Evolutionary conservation across 1,140 invertebrate species (phyloP), one percentile per base, ranked within the genome.

Genomic region (Trichomalopsis sarcophagae): DNA sequence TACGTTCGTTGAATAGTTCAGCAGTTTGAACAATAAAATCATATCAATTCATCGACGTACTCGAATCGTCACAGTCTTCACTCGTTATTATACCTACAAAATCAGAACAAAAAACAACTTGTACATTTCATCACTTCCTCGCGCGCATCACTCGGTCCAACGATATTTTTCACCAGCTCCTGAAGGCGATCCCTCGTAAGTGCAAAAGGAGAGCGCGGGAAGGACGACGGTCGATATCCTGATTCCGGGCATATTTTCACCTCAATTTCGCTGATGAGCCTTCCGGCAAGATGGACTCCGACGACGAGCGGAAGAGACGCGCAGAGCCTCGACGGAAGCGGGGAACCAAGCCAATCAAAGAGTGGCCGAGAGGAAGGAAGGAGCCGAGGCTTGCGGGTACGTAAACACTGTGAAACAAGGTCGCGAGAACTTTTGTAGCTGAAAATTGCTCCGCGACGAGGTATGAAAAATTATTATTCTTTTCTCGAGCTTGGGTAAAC

Each of bases 221-320:
- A 13, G 21, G 55, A 7, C 9, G 69, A 71, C 74, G 74, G 74
- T 75, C 36, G 74, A 75, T 75, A 36, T 75, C 74, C 74, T 40
- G 23, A 78, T 55, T 62, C 47, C 36, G 21, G 40, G 40, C 76
- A 79, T 77, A 73, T 79, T 84, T 84, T 84, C 68, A 79, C 66
- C 68, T 79, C 62, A 74, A 71, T 79, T 36, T 84, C 66, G 27
- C 44, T 73, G 68, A 79, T 62, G 76, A 84, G 68, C 62, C 66
- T 74, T 73, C 55, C 69, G 76, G 47, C 36, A 44, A 62, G 17
- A 21, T n/a, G 55, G 21, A 81, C 23, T 30, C 30, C 27, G 68
- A 82, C 27, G 68, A 82, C 81, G 13, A 81, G 81, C 27, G 73
- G 55, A 81, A 77, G 50, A 73, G 30, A 55, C 13, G 17, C 50